Base-by-base conservation (phyloP, 2,113 vertebrate species). In the Daphoenositta chrysoptera region DNA sequence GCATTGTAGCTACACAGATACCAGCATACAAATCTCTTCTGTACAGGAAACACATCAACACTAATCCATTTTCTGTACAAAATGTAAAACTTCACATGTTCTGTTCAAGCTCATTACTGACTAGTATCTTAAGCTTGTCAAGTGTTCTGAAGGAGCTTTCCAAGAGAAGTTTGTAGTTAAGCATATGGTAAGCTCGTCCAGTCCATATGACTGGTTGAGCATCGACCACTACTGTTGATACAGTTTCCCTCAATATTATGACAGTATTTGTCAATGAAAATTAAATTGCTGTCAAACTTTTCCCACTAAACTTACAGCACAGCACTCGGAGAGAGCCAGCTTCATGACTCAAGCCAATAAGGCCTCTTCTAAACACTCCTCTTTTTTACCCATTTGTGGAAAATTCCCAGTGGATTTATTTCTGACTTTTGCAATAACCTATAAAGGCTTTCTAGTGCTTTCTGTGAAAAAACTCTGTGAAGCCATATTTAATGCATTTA, bases 151-250 rank as follows among this genome's bases (percentile, higher is more conserved):
- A 97, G 94, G 97, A 98, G 97, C 97, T 96, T 98, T 98, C 98
- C 98, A 98, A 98, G 97, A 97, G 97, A 96, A 97, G 97, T 97
- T 98, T 96, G 96, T 98, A 96, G 95, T 94, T 97, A 97, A 98
- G 97, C 98, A 98, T 98, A 98, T 98, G 98, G 98, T 97, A 97
- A 97, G 96, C 96, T 95, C 95, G 97, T 98, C 98, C 98, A 93
- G 98, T 98, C 98, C 98, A 98, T 98, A 98, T 98, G 98, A 98
- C 98, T 98, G 98, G 98, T 98, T 98, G 98, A 98, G 97, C 98
- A 96, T 98, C 98, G 98, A 98, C 98, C 98, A 98, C 97, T 97
- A 97, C 97, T 98, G 98, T 98, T 98, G 98, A 98, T 98, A 97
- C 97, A 98, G 97, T 97, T 98, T 97, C 97, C 79, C 95, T 98